Percentiles rank a stretch among this genome's conserved stretches.
These are phyloP conservation scores for Acanthurus lineatus DNA, from an alignment of 2,797 vertebrate genomes.

Conservation along the genomic window DNA sequence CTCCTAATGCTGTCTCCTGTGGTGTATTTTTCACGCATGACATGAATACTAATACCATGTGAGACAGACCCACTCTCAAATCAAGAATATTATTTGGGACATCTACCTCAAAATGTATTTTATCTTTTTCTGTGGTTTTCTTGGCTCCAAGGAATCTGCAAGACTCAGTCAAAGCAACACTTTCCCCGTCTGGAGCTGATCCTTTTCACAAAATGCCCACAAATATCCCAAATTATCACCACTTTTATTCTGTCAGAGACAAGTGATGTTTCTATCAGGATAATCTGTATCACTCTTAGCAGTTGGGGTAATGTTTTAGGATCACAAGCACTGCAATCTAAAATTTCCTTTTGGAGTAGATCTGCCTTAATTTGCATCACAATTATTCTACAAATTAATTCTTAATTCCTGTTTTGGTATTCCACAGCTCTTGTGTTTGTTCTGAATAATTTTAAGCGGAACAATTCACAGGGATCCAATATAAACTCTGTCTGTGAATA, in stretches of 20 bases:
- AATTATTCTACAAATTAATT: slow-evolving; percentile 69
- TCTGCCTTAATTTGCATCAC: slow-evolving; percentile 72
- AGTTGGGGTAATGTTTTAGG: slow-evolving; percentile 25
- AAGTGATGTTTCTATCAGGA: slow-evolving; percentile 29
- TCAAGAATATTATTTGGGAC: slow-evolving; percentile 17
- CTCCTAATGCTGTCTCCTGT: slow-evolving; percentile 36
- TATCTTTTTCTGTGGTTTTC: slow-evolving; percentile 7
- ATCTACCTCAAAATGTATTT: slow-evolving; percentile 24
- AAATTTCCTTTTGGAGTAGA: slow-evolving; percentile 58
- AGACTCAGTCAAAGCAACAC: neutral
- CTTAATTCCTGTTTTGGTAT: slow-evolving; percentile 72
- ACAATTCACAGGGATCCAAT: slow-evolving; percentile 54
- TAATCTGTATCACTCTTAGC: slow-evolving; percentile 27
- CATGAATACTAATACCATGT: slow-evolving; percentile 47
- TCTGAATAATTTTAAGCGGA: slow-evolving; percentile 64
- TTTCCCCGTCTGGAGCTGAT: slow-evolving; percentile 23
- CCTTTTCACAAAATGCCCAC: slow-evolving; percentile 11
- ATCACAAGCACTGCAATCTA: slow-evolving; percentile 55
- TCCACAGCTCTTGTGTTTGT: slow-evolving; percentile 63
- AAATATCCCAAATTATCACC: slow-evolving; percentile 29
- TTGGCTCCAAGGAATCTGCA: neutral
- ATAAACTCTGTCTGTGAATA: slow-evolving; percentile 56
- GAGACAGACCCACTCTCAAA: slow-evolving; percentile 10
- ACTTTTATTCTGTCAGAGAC: neutral
- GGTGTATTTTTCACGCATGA: slow-evolving; percentile 17